Conservation (phyloP, 2,113 vertebrate species). For the Anarrhichthys ocellatus region DNA sequence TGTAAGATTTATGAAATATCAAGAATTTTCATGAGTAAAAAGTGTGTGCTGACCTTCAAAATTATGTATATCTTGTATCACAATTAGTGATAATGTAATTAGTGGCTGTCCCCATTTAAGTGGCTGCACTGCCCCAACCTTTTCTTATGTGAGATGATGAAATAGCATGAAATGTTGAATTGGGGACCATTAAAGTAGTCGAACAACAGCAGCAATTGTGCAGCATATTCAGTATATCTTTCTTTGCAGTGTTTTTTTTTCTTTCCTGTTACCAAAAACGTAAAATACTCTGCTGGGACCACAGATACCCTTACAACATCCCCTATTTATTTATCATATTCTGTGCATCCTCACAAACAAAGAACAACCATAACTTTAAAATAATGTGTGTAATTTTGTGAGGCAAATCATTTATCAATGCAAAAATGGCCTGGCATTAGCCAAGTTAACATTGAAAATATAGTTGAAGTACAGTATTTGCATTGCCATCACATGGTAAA, state of each 20-base stretch:
- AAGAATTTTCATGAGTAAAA: background rate
- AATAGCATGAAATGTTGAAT: constrained; percentile 53
- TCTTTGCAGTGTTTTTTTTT: constrained; percentile 4
- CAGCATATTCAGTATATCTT: constrained; percentile 11
- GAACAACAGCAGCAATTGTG: background rate
- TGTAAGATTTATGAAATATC: background rate
- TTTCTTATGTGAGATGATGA: constrained; percentile 60
- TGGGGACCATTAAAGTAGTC: background rate
- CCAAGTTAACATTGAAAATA: constrained; percentile 9
- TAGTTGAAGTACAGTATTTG: constrained; percentile 17
- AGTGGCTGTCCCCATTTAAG: background rate
- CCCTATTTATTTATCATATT: background rate
- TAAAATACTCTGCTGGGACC: constrained; percentile 3
- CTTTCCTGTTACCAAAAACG: background rate
- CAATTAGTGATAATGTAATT: constrained; percentile 2
- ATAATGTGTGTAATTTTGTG: background rate
- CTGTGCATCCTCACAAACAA: background rate
- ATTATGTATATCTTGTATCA: constrained; percentile 1
- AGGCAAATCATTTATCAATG: background rate
- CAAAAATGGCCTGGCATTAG: background rate
- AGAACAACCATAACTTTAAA: background rate
- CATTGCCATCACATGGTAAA: constrained; percentile 18
- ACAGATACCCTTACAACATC: constrained; percentile 6
- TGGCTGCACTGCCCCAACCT: background rate
- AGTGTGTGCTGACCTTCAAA: constrained; percentile 8